A percentile compares a stretch with the other conserved stretches of the same genome.
phyloP scores from a whole-genome alignment of 2,113 vertebrate species.

The Tragelaphus scriptus region DNA sequence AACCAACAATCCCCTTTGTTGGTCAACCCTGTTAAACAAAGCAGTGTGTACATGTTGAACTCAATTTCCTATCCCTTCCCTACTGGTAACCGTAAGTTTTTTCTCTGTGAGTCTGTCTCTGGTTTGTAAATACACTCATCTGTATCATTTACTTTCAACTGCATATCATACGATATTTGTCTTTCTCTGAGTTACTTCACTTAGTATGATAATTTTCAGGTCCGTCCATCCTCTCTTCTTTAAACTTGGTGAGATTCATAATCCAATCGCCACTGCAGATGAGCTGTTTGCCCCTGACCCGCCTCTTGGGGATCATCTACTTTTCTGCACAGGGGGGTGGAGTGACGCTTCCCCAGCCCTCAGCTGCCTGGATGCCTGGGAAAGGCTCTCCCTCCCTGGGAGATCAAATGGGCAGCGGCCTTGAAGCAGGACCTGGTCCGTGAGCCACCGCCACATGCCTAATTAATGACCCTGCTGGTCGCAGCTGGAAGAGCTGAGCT shows the following conservation, averaged over 20 bases:
- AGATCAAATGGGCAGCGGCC: constrained; percentile 81
- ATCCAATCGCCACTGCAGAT: neutral
- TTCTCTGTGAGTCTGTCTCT: neutral
- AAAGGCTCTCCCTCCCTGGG: constrained; percentile 62
- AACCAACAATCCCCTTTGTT: neutral
- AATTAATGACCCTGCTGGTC: constrained; percentile 90
- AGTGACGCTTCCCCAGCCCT: neutral
- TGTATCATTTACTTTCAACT: neutral
- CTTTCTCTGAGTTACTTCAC: neutral
- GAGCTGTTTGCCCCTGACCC: neutral
- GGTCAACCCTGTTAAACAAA: neutral
- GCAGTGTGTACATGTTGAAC: neutral
- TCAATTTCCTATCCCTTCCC: neutral
- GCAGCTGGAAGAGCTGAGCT: constrained; percentile 88
- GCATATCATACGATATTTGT: neutral
- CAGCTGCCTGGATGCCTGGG: constrained; percentile 53
- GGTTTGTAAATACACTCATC: neutral
- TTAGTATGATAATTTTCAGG: neutral
- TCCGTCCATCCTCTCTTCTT: neutral
- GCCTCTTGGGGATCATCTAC: neutral
- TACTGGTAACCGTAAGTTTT: neutral
- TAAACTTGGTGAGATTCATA: neutral
- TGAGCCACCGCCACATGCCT: constrained; percentile 82
- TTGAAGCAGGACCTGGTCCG: constrained; percentile 79
- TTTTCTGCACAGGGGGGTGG: neutral